Conservation (phyloP, 2,888 invertebrate species). For the Agonopterix heracliana region DNA sequence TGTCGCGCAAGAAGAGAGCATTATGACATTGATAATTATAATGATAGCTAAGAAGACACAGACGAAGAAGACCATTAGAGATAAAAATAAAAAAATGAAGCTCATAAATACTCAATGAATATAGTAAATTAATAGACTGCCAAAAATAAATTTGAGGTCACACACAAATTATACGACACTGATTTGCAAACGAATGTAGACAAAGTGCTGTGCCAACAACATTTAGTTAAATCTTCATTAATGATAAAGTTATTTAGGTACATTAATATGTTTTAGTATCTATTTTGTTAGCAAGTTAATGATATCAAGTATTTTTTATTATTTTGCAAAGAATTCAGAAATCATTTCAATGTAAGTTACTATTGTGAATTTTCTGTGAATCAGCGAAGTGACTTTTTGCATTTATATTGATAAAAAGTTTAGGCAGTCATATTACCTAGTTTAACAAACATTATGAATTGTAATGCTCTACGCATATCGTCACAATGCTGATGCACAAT, state of each 20-base stretch:
- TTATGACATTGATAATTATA: conserved; percentile 61
- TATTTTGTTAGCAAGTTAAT: conserved; percentile 15
- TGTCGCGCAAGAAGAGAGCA: conserved; percentile 59
- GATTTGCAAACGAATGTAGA: conserved; percentile 68
- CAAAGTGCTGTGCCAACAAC: conserved; percentile 65
- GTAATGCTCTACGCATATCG: no score
- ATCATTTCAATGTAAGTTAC: no score
- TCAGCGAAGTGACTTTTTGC: no score
- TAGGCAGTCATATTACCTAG: no score
- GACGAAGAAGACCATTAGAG: conserved; percentile 58
- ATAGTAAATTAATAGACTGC: conserved; percentile 42
- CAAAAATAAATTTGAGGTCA: conserved; percentile 59
- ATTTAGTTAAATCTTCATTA: conserved; percentile 24
- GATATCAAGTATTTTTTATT: neutral
- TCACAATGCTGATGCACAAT: no score
- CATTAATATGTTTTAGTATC: conserved; percentile 8
- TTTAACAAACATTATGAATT: no score
- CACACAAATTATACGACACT: conserved; percentile 71
- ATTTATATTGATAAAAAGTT: no score
- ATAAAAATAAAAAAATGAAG: conserved; percentile 57
- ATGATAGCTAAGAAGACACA: conserved; percentile 72
- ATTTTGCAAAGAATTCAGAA: neutral
- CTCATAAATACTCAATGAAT: conserved; percentile 53
- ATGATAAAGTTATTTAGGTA: conserved; percentile 11
- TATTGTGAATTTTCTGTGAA: no score